Evolutionary conservation across 2,797 vertebrate species (phyloP).

Genomic region (Chaunax sp.): DNA sequence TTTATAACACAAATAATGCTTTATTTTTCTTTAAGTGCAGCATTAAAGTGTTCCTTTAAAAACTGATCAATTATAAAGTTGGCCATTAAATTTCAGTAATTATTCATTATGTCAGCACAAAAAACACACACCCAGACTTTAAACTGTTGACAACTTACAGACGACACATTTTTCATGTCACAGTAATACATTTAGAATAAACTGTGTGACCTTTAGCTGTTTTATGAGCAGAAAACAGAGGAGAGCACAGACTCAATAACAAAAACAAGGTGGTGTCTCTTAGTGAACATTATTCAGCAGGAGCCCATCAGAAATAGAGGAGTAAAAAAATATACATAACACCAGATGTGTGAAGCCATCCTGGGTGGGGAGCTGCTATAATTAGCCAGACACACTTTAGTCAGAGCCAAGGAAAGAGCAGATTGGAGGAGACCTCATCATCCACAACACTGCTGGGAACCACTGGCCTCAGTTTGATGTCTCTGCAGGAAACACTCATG

Average conservation of each 20-base stretch:
- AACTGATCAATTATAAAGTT: too few species aligned
- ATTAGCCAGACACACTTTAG: conserved; percentile 68
- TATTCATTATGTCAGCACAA: too few species aligned
- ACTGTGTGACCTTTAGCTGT: neutral
- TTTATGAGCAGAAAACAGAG: conserved; percentile 1
- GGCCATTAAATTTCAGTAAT: too few species aligned
- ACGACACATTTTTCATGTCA: neutral
- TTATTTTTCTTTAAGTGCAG: neutral
- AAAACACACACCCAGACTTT: neutral
- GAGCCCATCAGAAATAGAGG: conserved; percentile 30
- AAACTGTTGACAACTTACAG: conserved; percentile 7
- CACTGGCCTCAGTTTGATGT: conserved; percentile 29
- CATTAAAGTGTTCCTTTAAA: neutral
- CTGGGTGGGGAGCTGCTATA: conserved; percentile 62
- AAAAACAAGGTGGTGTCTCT: conserved; percentile 58
- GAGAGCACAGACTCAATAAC: conserved; percentile 36
- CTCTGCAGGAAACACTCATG: conserved; percentile 20
- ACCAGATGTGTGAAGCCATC: conserved; percentile 73
- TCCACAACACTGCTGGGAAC: conserved; percentile 48
- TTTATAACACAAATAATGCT: too few species aligned
- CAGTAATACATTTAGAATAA: neutral
- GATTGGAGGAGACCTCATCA: conserved; percentile 42
- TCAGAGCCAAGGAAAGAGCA: conserved; percentile 35
- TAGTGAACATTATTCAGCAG: conserved; percentile 53
- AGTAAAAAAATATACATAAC: conserved; percentile 57